These are phyloP conservation scores for Scyliorhinus canicula DNA, from an alignment of 2,797 vertebrate genomes.

Conservation along the genomic window DNA sequence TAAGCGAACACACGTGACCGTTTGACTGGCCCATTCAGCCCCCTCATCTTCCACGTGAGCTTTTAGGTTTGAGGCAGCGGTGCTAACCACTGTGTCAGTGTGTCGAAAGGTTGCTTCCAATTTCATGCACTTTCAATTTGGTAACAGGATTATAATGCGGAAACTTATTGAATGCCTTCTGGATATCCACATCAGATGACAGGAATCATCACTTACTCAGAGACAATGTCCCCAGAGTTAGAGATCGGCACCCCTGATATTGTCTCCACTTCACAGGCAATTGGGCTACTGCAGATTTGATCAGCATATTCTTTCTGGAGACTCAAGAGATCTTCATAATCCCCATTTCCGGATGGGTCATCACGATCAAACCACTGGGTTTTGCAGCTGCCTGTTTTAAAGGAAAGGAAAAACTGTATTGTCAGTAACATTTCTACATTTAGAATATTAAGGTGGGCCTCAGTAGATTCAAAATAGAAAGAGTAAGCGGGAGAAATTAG, in stretches of 20 bases:
- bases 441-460: neutral
- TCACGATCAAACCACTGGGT: slow-evolving; percentile 29
- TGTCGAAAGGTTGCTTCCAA: neutral
- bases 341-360: neutral
- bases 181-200: neutral
- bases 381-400: neutral
- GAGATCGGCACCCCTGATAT: neutral
- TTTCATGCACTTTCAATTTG: neutral
- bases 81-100: no score
- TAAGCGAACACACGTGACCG: no score
- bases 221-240: neutral
- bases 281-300: neutral
- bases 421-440: neutral
- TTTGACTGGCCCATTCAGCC: no score
- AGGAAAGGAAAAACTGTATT: neutral
- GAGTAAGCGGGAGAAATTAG: neutral
- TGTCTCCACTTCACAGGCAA: slow-evolving; percentile 19
- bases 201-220: neutral
- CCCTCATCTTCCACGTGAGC: no score
- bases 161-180: neutral
- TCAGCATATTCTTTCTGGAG: neutral
- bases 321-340: neutral
- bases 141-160: neutral
- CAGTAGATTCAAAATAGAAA: neutral
- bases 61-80: no score